Percentiles rank a stretch among this genome's conserved stretches.
These are phyloP conservation scores for Callipepla squamata DNA, from an alignment of 2,113 vertebrate genomes.

Conservation along the genomic window DNA sequence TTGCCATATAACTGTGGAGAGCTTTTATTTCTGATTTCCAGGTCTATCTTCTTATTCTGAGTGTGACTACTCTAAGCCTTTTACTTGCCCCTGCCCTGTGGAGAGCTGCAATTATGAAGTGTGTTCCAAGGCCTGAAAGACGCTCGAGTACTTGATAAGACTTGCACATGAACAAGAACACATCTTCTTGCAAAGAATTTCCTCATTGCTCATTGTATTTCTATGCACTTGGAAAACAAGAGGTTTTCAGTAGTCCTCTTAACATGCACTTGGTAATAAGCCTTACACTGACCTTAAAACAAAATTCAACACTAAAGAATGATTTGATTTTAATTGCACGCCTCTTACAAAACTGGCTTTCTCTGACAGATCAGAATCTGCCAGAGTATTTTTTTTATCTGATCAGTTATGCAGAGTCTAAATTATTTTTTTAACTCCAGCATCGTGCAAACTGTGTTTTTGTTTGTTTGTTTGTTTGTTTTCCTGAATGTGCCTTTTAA, in stretches of 20 bases:
- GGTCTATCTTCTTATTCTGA: slow-evolving; percentile 95
- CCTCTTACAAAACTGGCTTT: not conserved
- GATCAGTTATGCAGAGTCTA: not conserved
- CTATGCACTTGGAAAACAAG: slow-evolving; percentile 21
- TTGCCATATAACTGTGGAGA: not conserved
- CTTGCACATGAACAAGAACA: not conserved
- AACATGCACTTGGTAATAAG: slow-evolving; percentile 1
- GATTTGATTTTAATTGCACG: not conserved
- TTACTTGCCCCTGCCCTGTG: slow-evolving; percentile 92
- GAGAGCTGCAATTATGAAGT: slow-evolving; percentile 86
- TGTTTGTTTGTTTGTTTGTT: slow-evolving; percentile 45
- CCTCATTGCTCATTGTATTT: slow-evolving; percentile 19
- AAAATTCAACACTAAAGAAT: not conserved
- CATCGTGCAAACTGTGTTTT: not conserved
- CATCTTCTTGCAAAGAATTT: not conserved
- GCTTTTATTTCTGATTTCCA: slow-evolving; percentile 64
- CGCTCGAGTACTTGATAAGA: slow-evolving; percentile 82
- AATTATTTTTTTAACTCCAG: slow-evolving; percentile 36
- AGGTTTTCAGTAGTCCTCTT: slow-evolving; percentile 21
- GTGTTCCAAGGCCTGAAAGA: slow-evolving; percentile 82
- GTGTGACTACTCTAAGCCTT: slow-evolving; percentile 94
- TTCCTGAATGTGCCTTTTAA: slow-evolving; percentile 81
- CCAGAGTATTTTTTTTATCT: not conserved
- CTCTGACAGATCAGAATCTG: not conserved
- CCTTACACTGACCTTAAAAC: slow-evolving; percentile 32